A percentile compares a stretch with the other conserved stretches of the same genome.
Conservation (phyloP, 2,888 invertebrate species). For the Listrodromus nycthemerus region DNA sequence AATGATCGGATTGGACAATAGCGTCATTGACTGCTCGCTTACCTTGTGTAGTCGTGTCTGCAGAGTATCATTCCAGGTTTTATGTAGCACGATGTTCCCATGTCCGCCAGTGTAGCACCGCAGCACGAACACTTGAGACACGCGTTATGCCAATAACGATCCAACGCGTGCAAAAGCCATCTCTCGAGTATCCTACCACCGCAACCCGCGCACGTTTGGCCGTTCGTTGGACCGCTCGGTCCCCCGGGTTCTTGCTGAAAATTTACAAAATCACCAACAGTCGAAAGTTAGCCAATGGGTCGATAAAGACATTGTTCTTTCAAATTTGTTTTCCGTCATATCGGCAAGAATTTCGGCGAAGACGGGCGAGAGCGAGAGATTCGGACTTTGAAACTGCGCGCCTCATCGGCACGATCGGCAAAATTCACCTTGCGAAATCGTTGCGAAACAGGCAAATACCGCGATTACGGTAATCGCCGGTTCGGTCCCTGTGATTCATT, state of each 20-base stretch:
- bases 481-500: slow-evolving; percentile 17
- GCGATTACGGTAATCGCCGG: slow-evolving; percentile 40
- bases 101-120: slow-evolving; percentile 94
- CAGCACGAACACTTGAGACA: slow-evolving; percentile 98
- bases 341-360: neutral
- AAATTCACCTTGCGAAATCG: slow-evolving; percentile 12
- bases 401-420: slow-evolving; percentile 5
- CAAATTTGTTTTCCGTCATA: neutral
- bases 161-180: slow-evolving; percentile 95
- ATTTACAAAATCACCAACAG: slow-evolving; percentile 59
- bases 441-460: slow-evolving; percentile 9
- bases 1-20: neutral
- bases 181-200: slow-evolving; percentile 96
- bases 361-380: slow-evolving; percentile 18
- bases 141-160: slow-evolving; percentile 98
- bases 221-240: slow-evolving; percentile 81
- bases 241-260: slow-evolving; percentile 82
- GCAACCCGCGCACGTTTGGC: slow-evolving; percentile 95
- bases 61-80: slow-evolving; percentile 97
- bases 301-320: neutral
- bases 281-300: neutral
- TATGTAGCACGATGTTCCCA: slow-evolving; percentile 96
- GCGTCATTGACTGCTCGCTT: slow-evolving; percentile 80
- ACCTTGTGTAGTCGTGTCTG: slow-evolving; percentile 98
- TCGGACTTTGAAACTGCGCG: neutral